phyloP scores from a whole-genome alignment of 2,888 invertebrate species.

The Torymus auratus region DNA sequence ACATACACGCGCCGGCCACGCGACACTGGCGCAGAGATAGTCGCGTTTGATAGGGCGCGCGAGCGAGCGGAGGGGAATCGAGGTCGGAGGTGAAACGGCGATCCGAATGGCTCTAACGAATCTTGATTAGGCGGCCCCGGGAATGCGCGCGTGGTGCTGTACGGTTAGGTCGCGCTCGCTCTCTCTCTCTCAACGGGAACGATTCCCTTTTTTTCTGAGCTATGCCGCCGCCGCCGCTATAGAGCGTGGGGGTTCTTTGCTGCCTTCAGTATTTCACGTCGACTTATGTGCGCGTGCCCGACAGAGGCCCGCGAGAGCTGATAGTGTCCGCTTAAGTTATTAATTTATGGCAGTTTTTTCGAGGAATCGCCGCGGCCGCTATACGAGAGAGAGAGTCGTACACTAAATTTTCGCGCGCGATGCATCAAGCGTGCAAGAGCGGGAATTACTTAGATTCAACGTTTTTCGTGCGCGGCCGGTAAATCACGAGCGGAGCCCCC shows the following conservation, averaged over 20 bases:
- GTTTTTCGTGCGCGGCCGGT: too few species aligned
- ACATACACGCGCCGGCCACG: slow-evolving; percentile 30
- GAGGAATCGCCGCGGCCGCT: neutral
- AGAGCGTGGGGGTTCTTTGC: neutral
- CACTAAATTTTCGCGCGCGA: slow-evolving; percentile 21
- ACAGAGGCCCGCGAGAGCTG: neutral
- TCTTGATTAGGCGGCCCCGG: slow-evolving; percentile 42
- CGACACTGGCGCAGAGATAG: slow-evolving; percentile 32
- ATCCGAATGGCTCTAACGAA: slow-evolving; percentile 44
- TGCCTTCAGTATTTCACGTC: slow-evolving; percentile 25
- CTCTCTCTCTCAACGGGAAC: slow-evolving; percentile 25
- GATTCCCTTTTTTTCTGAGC: slow-evolving; percentile 5
- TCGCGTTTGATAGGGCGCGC: slow-evolving; percentile 38
- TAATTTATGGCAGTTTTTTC: slow-evolving; percentile 46
- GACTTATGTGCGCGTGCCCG: slow-evolving; percentile 10
- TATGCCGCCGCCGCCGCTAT: neutral
- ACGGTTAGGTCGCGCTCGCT: slow-evolving; percentile 38
- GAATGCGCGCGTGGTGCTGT: slow-evolving; percentile 2
- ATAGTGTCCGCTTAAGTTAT: slow-evolving; percentile 51
- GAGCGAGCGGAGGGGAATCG: slow-evolving; percentile 20
- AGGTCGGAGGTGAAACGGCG: slow-evolving; percentile 54
- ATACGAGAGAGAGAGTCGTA: neutral
- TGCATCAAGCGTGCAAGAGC: neutral
- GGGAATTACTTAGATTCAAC: too few species aligned
- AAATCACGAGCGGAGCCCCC: too few species aligned